A percentile compares a stretch with the other conserved stretches of the same genome.
Conservation (phyloP, 2,797 vertebrate genomes). For the Chanos chanos region DNA sequence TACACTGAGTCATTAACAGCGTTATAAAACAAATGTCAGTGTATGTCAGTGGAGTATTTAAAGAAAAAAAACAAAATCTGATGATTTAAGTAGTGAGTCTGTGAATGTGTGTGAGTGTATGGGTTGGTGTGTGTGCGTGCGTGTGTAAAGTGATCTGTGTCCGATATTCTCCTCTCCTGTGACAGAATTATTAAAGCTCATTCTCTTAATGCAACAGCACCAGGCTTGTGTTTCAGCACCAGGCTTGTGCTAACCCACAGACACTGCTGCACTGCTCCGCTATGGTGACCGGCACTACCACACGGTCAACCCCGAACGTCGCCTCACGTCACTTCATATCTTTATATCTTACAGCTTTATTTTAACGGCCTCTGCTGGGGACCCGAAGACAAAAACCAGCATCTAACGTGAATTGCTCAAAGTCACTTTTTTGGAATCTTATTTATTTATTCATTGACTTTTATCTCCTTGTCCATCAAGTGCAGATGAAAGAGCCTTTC, state of each 20-base stretch:
- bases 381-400: neutral
- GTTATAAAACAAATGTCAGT: no score
- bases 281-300: neutral
- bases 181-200: slow-evolving; percentile 75
- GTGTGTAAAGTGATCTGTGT: slow-evolving; percentile 64
- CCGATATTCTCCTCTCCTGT: slow-evolving; percentile 63
- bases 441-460: slow-evolving; percentile 50
- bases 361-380: no score
- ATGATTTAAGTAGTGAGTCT: neutral
- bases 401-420: no score
- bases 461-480: slow-evolving; percentile 60
- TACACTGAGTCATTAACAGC: no score
- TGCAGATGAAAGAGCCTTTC: slow-evolving; percentile 52
- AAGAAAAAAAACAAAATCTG: neutral
- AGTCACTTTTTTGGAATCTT: no score
- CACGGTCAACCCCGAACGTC: no score
- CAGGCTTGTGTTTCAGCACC: slow-evolving; percentile 65
- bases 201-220: slow-evolving; percentile 67
- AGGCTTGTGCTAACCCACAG: slow-evolving; percentile 56
- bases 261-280: slow-evolving; percentile 39
- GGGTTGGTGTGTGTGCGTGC: slow-evolving; percentile 5
- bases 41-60: neutral
- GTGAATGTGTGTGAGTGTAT: slow-evolving; percentile 12
- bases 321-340: no score
- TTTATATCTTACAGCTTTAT: no score